Conservation (phyloP, 2,888 invertebrate species). For the Bellardia pandia region DNA sequence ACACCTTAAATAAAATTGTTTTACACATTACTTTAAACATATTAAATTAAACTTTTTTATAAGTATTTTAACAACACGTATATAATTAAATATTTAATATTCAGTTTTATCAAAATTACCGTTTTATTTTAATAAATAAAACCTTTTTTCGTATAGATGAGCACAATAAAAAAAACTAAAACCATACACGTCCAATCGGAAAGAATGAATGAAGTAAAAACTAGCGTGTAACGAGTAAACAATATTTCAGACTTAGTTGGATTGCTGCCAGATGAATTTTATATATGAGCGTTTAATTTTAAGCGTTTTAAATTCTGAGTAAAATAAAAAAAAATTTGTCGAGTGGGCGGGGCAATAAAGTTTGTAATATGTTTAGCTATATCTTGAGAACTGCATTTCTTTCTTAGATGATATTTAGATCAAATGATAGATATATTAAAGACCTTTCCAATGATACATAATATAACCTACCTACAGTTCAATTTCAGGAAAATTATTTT, state of each 20-base stretch:
- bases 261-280: conserved; percentile 3
- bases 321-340: no score
- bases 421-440: no score
- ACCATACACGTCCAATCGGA: conserved; percentile 32
- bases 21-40: not conserved
- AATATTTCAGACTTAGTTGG: not conserved
- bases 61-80: not conserved
- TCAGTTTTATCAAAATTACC: conserved; percentile 40
- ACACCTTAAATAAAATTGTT: conserved; percentile 67
- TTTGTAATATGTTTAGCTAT: no score
- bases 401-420: no score
- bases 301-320: no score
- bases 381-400: no score
- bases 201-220: conserved; percentile 39
- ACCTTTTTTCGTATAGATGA: not conserved
- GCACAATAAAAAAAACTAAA: conserved; percentile 26
- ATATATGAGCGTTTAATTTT: not conserved
- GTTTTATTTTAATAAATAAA: conserved; percentile 32
- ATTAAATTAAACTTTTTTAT: not conserved
- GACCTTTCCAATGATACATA: no score
- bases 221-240: conserved; percentile 45
- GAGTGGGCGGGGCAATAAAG: no score
- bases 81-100: not conserved
- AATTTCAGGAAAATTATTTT: no score
- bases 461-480: no score